Conservation (phyloP, 2,113 vertebrate genomes). For the Epinephelus moara region DNA sequence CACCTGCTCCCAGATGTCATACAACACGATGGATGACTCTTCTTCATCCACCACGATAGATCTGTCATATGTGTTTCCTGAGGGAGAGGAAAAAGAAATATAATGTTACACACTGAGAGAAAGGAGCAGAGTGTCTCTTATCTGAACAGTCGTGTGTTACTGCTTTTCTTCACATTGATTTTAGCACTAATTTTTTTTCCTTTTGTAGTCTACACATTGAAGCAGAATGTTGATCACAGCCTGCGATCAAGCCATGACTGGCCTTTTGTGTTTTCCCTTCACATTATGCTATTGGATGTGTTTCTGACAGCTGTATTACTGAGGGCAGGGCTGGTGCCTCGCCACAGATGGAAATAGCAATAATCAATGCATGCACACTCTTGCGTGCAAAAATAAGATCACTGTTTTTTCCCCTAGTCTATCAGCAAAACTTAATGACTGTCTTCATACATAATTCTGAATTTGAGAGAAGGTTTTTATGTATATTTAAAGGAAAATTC, state of each 20-base stretch:
- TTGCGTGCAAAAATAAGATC: conserved; percentile 38
- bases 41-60: conserved; percentile 95
- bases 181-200: neutral
- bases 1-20: conserved; percentile 99
- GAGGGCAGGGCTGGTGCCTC: conserved; percentile 31
- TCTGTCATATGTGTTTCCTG: conserved; percentile 96
- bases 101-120: conserved; percentile 38
- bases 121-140: neutral
- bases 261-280: conserved; percentile 43
- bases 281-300: conserved; percentile 30
- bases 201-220: conserved; percentile 16
- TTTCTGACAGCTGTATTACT: conserved; percentile 47
- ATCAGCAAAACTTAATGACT: neutral
- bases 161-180: conserved; percentile 30
- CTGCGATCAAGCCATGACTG: conserved; percentile 11
- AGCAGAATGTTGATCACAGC: conserved; percentile 7
- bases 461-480: neutral
- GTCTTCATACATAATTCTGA: neutral
- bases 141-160: neutral
- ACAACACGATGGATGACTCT: conserved; percentile 93
- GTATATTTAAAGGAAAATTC: neutral
- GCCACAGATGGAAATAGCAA: conserved; percentile 66
- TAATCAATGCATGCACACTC: conserved; percentile 63
- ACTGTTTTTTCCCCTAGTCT: neutral
- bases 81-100: conserved; percentile 26